phyloP scores from a whole-genome alignment of 2,797 vertebrate species.

The Halcyon badia region DNA sequence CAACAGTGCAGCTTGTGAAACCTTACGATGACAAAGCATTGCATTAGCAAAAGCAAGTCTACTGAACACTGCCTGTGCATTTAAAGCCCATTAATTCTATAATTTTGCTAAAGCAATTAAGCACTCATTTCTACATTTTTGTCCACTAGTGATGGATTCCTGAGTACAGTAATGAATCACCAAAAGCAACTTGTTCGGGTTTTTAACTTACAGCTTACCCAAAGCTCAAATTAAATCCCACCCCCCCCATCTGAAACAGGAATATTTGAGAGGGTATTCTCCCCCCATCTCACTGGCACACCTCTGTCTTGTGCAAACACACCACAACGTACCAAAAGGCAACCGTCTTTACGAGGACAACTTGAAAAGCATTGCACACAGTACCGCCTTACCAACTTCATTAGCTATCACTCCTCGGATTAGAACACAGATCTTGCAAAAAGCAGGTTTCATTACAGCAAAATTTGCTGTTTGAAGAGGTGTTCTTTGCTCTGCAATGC shows the following conservation, averaged over 20 bases:
- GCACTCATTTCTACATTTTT: not conserved
- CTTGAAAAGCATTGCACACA: not conserved
- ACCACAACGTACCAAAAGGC: not conserved
- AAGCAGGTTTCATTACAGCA: not conserved
- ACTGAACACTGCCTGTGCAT: not conserved
- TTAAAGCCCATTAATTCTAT: not conserved
- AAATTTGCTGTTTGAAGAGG: not conserved
- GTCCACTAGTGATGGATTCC: not conserved
- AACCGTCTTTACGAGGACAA: not conserved
- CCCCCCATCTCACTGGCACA: not conserved
- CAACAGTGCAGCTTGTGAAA: not conserved
- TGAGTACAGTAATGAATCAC: not conserved
- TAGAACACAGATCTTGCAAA: not conserved
- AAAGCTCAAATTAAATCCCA: not conserved
- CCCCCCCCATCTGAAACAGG: not conserved
- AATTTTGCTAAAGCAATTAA: not conserved
- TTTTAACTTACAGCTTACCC: not conserved
- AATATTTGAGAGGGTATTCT: not conserved
- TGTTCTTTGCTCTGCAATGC: not conserved
- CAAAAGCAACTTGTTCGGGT: not conserved
- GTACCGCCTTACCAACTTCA: not conserved
- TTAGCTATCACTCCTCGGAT: not conserved
- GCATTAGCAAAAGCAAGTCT: not conserved
- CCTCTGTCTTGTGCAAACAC: not conserved
- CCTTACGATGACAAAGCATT: not conserved